These are phyloP conservation scores for Redunca redunca DNA, from an alignment of 2,113 vertebrate species.

Conservation along the genomic window DNA sequence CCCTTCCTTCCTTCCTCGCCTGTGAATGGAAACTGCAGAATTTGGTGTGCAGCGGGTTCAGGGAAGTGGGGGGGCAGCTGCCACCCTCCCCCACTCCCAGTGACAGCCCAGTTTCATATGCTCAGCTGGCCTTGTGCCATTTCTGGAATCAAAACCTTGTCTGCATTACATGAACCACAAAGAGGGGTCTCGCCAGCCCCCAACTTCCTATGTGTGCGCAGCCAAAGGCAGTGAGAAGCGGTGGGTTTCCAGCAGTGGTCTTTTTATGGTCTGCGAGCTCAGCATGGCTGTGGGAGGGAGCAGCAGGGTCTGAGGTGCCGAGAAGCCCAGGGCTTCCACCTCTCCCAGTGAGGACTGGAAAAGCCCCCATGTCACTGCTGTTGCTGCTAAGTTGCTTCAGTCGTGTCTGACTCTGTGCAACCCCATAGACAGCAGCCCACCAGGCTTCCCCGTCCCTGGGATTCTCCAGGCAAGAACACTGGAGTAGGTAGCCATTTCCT, in stretches of 20 bases:
- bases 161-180: constrained; percentile 61
- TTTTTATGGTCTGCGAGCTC: accelerated
- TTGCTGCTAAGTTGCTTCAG: too few species aligned
- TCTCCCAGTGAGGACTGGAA: background rate
- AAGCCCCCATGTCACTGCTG: background rate
- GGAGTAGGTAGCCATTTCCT: too few species aligned
- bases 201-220: background rate
- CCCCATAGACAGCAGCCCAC: too few species aligned
- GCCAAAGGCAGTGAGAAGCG: background rate
- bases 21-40: background rate
- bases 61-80: background rate
- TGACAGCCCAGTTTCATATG: background rate
- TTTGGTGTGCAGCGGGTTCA: background rate
- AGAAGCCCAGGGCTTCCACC: background rate
- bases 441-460: too few species aligned
- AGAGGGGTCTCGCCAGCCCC: background rate
- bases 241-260: background rate
- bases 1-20: background rate
- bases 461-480: too few species aligned
- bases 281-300: background rate
- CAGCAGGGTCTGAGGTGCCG: background rate
- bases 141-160: constrained; percentile 67
- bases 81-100: too few species aligned
- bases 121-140: constrained; percentile 63
- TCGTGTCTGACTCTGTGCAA: too few species aligned